These are phyloP conservation scores for Drosophila atroscutellata DNA, from an alignment of 2,888 invertebrate genomes.

Conservation along the genomic window DNA sequence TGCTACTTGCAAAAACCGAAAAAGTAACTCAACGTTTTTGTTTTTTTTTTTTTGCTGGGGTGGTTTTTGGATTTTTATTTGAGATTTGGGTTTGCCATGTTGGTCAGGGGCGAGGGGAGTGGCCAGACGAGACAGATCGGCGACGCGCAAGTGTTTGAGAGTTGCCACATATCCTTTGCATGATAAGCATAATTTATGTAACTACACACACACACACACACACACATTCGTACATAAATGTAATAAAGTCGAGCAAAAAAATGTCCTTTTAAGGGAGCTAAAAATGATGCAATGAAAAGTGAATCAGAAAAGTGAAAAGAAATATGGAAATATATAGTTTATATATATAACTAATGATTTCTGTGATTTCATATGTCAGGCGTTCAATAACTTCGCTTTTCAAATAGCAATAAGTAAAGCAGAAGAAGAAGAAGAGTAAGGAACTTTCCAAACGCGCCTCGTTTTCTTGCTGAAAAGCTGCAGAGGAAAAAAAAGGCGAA, in stretches of 20 bases:
- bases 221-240: neutral
- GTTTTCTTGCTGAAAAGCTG: neutral
- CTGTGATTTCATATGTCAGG: neutral
- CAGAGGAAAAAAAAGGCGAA: neutral
- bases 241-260: neutral
- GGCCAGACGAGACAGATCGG: constrained; percentile 66
- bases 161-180: constrained; percentile 18
- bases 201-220: neutral
- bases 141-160: constrained; percentile 63
- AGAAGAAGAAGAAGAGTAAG: neutral
- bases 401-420: neutral
- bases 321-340: neutral
- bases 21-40: constrained; percentile 43
- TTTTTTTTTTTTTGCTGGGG: constrained; percentile 39
- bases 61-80: constrained; percentile 40
- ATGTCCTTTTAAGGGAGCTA: neutral
- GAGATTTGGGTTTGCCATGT: constrained; percentile 42
- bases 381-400: neutral
- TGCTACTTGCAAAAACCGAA: constrained; percentile 37
- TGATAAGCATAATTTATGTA: constrained; percentile 36
- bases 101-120: constrained; percentile 23
- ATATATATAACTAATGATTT: neutral
- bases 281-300: neutral
- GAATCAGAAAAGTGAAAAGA: neutral
- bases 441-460: neutral